These are phyloP conservation scores for Thalassaphorura encarpata DNA, from an alignment of 1,140 invertebrate species.

Conservation along the genomic window DNA sequence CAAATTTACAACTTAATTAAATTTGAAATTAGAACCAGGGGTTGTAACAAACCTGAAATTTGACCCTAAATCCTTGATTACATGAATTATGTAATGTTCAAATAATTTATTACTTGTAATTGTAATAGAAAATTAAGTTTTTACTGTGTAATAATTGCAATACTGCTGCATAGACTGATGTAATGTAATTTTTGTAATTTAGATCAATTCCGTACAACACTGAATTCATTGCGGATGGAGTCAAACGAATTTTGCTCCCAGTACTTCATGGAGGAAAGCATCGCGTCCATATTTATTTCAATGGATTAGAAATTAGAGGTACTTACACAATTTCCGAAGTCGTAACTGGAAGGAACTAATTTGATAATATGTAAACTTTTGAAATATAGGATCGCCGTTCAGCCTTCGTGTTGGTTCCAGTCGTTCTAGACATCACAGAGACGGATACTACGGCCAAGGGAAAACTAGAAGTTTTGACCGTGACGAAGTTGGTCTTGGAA, in stretches of 20 bases:
- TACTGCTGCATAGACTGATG: too few species aligned
- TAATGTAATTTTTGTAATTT: too few species aligned
- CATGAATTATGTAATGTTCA: too few species aligned
- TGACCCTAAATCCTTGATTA: too few species aligned
- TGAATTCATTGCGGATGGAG: constrained; percentile 66
- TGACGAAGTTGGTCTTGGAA: constrained; percentile 6
- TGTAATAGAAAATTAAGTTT: too few species aligned
- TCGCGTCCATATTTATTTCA: constrained; percentile 86
- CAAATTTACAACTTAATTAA: too few species aligned
- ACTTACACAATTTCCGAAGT: constrained; percentile 36
- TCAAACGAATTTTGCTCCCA: constrained; percentile 79
- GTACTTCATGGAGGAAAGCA: constrained; percentile 85
- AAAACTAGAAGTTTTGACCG: constrained; percentile 31
- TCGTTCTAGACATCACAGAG: constrained; percentile 16
- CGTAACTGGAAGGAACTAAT: neutral
- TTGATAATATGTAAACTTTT: constrained; percentile 2
- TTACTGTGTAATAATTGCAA: too few species aligned
- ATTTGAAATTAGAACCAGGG: too few species aligned
- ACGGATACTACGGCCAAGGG: constrained; percentile 16
- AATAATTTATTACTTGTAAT: too few species aligned
- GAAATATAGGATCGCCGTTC: constrained; percentile 47
- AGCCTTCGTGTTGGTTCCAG: constrained; percentile 40
- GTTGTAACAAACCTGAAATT: too few species aligned
- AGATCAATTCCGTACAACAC: constrained; percentile 71
- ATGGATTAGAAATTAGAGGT: constrained; percentile 90